Percentiles rank a stretch among this genome's conserved stretches.
Evolutionary conservation across 2,888 invertebrate genomes (phyloP).

Genomic region (Cephus runcator): DNA sequence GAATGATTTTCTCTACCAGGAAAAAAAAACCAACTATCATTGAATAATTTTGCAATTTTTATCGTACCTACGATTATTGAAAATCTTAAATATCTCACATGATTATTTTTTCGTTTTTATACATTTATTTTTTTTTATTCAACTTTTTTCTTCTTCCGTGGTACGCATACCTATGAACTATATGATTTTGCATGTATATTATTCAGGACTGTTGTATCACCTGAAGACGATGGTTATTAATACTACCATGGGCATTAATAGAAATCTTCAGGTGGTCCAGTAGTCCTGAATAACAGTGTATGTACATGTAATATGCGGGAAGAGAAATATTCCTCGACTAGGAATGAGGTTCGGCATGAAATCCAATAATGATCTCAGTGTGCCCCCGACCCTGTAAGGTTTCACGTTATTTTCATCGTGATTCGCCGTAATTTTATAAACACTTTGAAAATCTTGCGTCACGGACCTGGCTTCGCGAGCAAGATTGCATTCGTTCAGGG

Average conservation of each 20-base stretch:
- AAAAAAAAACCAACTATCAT: neutral
- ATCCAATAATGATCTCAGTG: slow-evolving; percentile 55
- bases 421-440: slow-evolving; percentile 64
- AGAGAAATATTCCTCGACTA: slow-evolving; percentile 1
- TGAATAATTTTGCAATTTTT: neutral
- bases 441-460: slow-evolving; percentile 64
- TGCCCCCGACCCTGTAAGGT: slow-evolving; percentile 34
- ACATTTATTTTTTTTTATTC: too few species aligned
- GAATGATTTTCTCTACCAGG: neutral
- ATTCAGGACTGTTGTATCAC: too few species aligned
- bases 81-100: neutral
- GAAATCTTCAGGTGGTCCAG: too few species aligned
- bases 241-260: too few species aligned
- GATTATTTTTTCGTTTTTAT: neutral
- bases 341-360: slow-evolving; percentile 22
- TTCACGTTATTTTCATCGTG: slow-evolving; percentile 51
- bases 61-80: neutral
- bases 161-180: too few species aligned
- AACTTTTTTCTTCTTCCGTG: too few species aligned
- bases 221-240: too few species aligned
- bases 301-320: neutral
- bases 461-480: slow-evolving; percentile 9
- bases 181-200: neutral
- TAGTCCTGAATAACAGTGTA: neutral
- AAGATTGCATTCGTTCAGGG: slow-evolving; percentile 38